These are phyloP conservation scores for Caenorhabditis parvicauda DNA, from an alignment of 2,888 invertebrate species.

Conservation along the genomic window DNA sequence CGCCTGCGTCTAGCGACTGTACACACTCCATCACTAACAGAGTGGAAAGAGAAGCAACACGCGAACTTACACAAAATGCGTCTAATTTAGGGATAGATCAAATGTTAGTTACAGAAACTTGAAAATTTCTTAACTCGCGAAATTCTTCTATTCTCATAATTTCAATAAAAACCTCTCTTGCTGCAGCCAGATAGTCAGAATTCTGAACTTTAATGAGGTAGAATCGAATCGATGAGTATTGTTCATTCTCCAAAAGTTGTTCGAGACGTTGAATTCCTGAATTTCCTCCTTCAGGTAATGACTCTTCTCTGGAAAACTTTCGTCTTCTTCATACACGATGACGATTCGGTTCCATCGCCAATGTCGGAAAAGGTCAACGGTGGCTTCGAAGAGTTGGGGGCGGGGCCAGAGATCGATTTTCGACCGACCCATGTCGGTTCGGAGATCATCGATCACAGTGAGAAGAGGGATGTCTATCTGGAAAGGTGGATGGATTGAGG, in stretches of 20 bases:
- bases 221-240: conserved; percentile 52
- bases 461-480: conserved; percentile 54
- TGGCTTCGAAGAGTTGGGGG: conserved; percentile 51
- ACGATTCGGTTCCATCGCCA: conserved; percentile 60
- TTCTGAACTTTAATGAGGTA: conserved; percentile 52
- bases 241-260: conserved; percentile 54
- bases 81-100: no score
- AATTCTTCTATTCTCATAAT: no score
- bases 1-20: no score
- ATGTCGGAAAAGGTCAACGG: conserved; percentile 56
- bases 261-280: conserved; percentile 51
- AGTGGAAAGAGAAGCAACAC: no score
- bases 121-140: no score
- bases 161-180: conserved; percentile 35
- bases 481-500: no score
- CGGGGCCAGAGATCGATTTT: conserved; percentile 56
- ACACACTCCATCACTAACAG: no score
- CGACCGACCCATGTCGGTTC: conserved; percentile 11
- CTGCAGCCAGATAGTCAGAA: conserved; percentile 53
- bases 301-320: conserved; percentile 21
- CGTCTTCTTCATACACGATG: conserved; percentile 55
- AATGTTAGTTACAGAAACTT: no score
- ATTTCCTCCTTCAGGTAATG: conserved; percentile 4
- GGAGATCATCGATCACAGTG: conserved; percentile 50
- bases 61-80: no score